Conservation (phyloP, 2,113 vertebrate genomes). For the Phalacrocorax pelagicus region DNA sequence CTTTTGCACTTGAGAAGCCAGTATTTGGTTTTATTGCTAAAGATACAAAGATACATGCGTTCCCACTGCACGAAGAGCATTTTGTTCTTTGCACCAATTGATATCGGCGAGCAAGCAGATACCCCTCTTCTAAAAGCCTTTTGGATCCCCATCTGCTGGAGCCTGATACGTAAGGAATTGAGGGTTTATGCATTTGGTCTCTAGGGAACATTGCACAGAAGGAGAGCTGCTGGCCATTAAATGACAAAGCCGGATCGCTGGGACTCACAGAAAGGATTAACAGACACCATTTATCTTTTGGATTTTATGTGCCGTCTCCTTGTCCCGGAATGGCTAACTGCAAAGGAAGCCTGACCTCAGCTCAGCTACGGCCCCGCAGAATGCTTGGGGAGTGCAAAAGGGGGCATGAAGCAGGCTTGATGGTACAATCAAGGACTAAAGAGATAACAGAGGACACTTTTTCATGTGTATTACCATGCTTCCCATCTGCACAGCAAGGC, state of each 20-base stretch:
- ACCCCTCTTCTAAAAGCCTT: slow-evolving; percentile 11
- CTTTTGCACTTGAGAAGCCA: neutral
- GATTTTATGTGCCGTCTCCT: neutral
- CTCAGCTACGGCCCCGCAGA: fast-evolving
- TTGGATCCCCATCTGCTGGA: neutral
- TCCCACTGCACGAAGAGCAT: neutral
- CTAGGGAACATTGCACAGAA: neutral
- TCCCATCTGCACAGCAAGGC: neutral
- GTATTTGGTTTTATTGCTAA: neutral
- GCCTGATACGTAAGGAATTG: neutral
- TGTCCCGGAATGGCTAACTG: neutral
- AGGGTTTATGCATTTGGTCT: neutral
- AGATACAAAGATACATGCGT: neutral
- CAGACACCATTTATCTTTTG: neutral
- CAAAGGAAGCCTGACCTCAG: neutral
- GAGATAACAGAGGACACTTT: neutral
- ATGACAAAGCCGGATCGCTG: neutral
- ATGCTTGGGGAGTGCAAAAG: fast-evolving
- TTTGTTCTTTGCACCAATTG: neutral
- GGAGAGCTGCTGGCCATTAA: neutral
- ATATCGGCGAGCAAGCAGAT: neutral
- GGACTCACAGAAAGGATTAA: neutral
- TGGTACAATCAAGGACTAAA: fast-evolving
- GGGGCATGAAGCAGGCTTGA: neutral
- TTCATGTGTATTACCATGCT: neutral